Evolutionary conservation across 2,113 vertebrate species (phyloP).

Genomic region (Oenanthe oenanthe): DNA sequence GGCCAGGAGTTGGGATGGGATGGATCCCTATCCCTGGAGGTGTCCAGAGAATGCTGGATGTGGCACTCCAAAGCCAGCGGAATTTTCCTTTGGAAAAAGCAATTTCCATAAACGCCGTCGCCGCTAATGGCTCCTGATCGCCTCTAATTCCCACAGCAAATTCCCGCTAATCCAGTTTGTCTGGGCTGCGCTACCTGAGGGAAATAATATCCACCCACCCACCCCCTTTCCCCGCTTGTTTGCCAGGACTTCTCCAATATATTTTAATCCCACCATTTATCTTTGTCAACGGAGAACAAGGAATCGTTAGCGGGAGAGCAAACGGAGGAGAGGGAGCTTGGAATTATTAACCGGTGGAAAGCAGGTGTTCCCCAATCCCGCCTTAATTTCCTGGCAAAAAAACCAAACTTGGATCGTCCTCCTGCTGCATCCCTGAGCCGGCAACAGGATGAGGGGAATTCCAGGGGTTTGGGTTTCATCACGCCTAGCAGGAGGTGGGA

Average conservation of each 20-base stretch:
- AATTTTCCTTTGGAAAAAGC: conserved; percentile 84
- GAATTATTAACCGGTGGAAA: conserved; percentile 83
- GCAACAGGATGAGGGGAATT: conserved; percentile 70
- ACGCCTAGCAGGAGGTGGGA: background rate
- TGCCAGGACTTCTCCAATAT: conserved; percentile 91
- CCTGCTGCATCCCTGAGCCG: conserved; percentile 73
- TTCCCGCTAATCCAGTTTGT: conserved; percentile 95
- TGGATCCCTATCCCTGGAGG: background rate
- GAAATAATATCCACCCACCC: conserved; percentile 92
- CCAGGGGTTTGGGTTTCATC: conserved; percentile 45
- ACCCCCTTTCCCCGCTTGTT: conserved; percentile 77
- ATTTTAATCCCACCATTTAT: conserved; percentile 99
- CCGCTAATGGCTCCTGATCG: conserved; percentile 92
- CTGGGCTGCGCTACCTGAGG: conserved; percentile 92
- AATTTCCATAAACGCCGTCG: conserved; percentile 87
- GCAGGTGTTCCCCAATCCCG: conserved; percentile 86
- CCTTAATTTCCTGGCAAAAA: conserved; percentile 81
- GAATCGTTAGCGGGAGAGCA: conserved; percentile 92
- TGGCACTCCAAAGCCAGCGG: conserved; percentile 55
- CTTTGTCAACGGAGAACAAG: conserved; percentile 95
- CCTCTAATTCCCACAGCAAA: conserved; percentile 94
- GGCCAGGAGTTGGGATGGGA: background rate
- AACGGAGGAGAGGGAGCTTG: conserved; percentile 84
- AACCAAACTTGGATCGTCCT: conserved; percentile 84
- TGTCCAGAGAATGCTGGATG: background rate